Conservation (phyloP, 2,797 vertebrate species). For the Trematomus bernacchii region DNA sequence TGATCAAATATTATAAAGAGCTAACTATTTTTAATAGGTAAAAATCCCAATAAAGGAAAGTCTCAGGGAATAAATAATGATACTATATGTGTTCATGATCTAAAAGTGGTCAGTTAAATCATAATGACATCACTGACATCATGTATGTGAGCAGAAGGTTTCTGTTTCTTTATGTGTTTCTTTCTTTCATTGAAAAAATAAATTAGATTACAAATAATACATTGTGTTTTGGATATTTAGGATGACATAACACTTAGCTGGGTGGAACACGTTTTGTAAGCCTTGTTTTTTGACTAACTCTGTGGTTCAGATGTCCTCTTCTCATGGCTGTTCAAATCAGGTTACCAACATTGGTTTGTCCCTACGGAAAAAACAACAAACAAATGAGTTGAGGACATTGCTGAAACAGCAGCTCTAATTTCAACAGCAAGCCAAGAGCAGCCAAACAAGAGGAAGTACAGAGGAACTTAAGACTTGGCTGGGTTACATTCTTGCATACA, state of each 20-base stretch:
- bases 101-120: not conserved
- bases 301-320: not conserved
- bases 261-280: not conserved
- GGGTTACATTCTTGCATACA: not conserved
- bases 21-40: not conserved
- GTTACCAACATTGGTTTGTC: too few relatives aligned
- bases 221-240: not conserved
- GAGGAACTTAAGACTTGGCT: not conserved
- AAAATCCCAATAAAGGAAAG: not conserved
- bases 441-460: not conserved
- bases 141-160: not conserved
- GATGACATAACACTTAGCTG: not conserved
- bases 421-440: not conserved
- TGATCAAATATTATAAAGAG: not conserved
- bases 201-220: not conserved
- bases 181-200: too few relatives aligned
- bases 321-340: not conserved
- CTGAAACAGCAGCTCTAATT: too few relatives aligned
- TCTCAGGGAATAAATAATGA: not conserved
- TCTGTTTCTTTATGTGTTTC: not conserved
- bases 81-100: not conserved
- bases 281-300: too few relatives aligned
- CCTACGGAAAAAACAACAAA: too few relatives aligned
- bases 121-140: not conserved
- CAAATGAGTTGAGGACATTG: too few relatives aligned